These are phyloP conservation scores for Neofelis nebulosa DNA, from an alignment of 2,113 vertebrate species.

Conservation along the genomic window DNA sequence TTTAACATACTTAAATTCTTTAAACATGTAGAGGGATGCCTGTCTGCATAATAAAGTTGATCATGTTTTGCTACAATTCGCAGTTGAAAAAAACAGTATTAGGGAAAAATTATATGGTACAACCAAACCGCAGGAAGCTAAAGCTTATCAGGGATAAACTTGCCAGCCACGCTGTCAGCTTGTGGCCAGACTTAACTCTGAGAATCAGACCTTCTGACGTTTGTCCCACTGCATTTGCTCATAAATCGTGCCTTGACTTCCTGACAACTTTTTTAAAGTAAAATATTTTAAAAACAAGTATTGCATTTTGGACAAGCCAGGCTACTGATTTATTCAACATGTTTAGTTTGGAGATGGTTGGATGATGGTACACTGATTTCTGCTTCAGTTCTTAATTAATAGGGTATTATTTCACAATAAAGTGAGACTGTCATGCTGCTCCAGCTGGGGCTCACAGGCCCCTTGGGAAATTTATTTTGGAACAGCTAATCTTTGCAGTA, in stretches of 20 bases:
- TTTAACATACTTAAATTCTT: conserved; percentile 89
- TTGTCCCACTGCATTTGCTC: neutral
- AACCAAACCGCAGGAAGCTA: neutral
- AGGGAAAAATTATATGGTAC: conserved; percentile 76
- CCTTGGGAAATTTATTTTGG: conserved; percentile 50
- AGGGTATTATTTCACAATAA: conserved; percentile 58
- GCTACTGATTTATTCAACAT: conserved; percentile 46
- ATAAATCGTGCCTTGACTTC: neutral
- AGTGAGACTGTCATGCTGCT: neutral
- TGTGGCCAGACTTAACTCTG: neutral
- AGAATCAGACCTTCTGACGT: neutral
- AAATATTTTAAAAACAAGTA: conserved; percentile 49
- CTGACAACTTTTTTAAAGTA: conserved; percentile 28
- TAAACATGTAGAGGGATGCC: conserved; percentile 86
- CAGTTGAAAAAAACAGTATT: conserved; percentile 91
- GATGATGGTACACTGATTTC: conserved; percentile 17
- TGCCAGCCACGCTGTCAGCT: neutral
- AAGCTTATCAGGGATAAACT: neutral
- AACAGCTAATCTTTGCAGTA: conserved; percentile 50
- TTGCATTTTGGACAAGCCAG: neutral
- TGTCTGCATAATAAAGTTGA: conserved; percentile 90
- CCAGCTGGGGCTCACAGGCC: neutral
- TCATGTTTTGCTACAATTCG: conserved; percentile 91
- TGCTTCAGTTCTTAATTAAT: conserved; percentile 58
- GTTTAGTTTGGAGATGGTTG: conserved; percentile 44